Evolutionary conservation across 2,888 invertebrate species (phyloP).

Genomic region (Pristionchus entomophagus): DNA sequence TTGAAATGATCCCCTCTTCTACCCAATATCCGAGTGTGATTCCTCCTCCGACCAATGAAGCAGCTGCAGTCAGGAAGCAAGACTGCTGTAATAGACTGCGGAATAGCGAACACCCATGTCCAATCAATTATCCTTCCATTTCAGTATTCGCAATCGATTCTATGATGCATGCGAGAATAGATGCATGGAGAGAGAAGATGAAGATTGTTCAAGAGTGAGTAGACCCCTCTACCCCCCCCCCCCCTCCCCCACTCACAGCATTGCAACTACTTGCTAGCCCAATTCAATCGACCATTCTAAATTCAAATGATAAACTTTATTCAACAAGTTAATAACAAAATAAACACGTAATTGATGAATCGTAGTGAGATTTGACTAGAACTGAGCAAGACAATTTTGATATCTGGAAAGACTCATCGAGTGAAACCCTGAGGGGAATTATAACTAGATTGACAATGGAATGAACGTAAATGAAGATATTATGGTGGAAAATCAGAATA

Average conservation of each 20-base stretch:
- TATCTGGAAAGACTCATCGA: conserved; percentile 26
- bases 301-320: too few species aligned
- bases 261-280: too few species aligned
- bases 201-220: too few species aligned
- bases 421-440: not conserved
- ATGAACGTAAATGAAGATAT: too few species aligned
- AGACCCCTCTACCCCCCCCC: too few species aligned
- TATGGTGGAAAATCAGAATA: not conserved
- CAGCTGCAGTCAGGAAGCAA: not conserved
- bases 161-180: too few species aligned
- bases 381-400: not conserved
- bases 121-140: not conserved
- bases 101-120: too few species aligned
- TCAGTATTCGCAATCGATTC: not conserved
- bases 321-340: not conserved
- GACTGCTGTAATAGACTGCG: not conserved
- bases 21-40: not conserved
- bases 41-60: not conserved
- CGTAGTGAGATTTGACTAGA: conserved; percentile 1
- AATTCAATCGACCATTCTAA: too few species aligned
- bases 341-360: not conserved
- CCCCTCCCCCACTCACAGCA: too few species aligned
- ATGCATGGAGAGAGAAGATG: too few species aligned
- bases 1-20: not conserved
- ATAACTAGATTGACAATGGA: not conserved